Conservation (phyloP, 2,113 vertebrate genomes). For the Ctenodactylus gundi region DNA sequence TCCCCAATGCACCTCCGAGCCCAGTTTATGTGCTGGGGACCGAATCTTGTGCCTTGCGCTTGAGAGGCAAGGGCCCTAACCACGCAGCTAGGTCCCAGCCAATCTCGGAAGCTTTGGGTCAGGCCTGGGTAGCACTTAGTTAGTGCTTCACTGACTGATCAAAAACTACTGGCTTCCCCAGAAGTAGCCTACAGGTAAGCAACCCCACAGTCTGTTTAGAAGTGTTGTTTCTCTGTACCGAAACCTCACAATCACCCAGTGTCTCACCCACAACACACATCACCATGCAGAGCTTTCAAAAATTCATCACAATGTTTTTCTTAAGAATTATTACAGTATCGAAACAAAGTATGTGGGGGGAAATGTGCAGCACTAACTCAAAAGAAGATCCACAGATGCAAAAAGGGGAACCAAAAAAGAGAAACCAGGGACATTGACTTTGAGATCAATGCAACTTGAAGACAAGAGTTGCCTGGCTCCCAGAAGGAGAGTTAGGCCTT, state of each 20-base stretch:
- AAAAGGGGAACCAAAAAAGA: slow-evolving; percentile 13
- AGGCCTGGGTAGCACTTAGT: too few species aligned
- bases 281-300: neutral
- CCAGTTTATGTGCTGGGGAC: too few species aligned
- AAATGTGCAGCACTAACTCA: neutral
- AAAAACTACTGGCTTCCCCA: neutral
- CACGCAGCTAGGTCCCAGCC: too few species aligned
- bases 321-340: neutral
- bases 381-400: neutral
- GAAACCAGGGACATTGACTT: neutral
- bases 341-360: neutral
- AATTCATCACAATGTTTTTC: neutral
- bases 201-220: neutral
- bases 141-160: neutral
- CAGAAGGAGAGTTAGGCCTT: slow-evolving; percentile 29
- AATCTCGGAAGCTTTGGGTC: too few species aligned
- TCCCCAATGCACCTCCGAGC: too few species aligned
- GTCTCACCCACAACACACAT: neutral
- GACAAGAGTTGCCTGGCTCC: neutral
- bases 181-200: neutral
- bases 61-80: too few species aligned
- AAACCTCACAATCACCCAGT: neutral
- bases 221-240: neutral
- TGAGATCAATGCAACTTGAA: neutral
- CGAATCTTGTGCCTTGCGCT: too few species aligned